phyloP scores from a whole-genome alignment of 2,888 invertebrate genomes.

The Tetragonula carbonaria region DNA sequence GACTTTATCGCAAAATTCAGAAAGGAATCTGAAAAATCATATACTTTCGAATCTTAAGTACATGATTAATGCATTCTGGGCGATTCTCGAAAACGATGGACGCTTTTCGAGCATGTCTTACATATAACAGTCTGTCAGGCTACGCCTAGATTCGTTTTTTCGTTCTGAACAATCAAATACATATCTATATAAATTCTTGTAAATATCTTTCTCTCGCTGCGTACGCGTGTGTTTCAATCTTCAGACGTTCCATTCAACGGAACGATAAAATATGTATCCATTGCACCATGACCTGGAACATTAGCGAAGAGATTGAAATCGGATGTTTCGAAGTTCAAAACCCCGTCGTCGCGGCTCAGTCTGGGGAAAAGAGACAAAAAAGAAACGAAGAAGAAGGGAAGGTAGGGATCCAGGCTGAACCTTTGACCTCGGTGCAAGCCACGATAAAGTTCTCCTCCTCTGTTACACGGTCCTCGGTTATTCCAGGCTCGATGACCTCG shows the following conservation, averaged over 20 bases:
- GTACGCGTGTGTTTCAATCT: neutral
- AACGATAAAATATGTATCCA: neutral
- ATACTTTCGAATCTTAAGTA: neutral
- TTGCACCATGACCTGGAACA: neutral
- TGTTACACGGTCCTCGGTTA: slow-evolving; percentile 46
- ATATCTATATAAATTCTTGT: no score
- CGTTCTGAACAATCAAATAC: no score
- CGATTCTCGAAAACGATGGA: neutral
- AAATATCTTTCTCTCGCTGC: no score
- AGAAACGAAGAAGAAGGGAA: slow-evolving; percentile 4
- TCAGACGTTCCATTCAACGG: no score
- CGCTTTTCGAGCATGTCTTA: neutral
- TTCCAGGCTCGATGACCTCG: slow-evolving; percentile 64
- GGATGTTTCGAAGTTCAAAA: neutral
- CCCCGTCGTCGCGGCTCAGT: neutral
- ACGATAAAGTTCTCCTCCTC: slow-evolving; percentile 68
- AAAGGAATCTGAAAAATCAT: neutral
- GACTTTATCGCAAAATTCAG: neutral
- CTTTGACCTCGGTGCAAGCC: slow-evolving; percentile 71
- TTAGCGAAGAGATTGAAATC: slow-evolving; percentile 9
- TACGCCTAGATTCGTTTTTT: no score
- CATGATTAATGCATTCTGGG: no score
- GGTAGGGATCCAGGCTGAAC: slow-evolving; percentile 61
- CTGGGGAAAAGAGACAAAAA: slow-evolving; percentile 18
- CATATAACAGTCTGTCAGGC: neutral